phyloP scores from a whole-genome alignment of 2,113 vertebrate genomes.

The Megaceryle torquata region DNA sequence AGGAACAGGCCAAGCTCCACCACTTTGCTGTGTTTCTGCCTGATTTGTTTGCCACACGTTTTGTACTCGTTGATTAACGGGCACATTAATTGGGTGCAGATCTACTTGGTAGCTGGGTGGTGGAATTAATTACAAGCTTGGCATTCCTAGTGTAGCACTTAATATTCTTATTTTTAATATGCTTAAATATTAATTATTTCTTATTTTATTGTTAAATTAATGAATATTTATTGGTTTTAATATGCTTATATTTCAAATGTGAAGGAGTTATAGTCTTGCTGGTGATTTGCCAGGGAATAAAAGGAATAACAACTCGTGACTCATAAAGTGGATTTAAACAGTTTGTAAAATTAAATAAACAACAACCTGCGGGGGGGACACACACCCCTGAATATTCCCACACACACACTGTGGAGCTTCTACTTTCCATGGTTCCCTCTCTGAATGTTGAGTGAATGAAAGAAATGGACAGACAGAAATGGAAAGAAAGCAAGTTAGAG shows the following conservation, averaged over 20 bases:
- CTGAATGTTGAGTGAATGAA: background rate
- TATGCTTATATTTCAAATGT: background rate
- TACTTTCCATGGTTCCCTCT: background rate
- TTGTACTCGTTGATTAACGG: background rate
- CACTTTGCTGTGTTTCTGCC: background rate
- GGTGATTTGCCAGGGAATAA: background rate
- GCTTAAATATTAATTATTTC: too few species aligned
- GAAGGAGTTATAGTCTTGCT: background rate
- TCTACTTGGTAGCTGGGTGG: too few species aligned
- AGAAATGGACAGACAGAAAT: background rate
- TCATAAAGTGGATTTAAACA: background rate
- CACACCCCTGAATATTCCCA: too few species aligned
- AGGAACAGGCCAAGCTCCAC: background rate
- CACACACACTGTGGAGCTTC: background rate
- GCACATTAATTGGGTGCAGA: background rate
- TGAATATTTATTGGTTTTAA: too few species aligned
- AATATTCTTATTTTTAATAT: background rate
- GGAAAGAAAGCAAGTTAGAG: background rate
- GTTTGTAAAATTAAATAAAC: background rate
- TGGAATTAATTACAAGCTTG: background rate
- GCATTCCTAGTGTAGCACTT: background rate
- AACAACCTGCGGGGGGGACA: background rate
- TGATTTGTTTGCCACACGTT: background rate
- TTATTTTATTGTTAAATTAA: too few species aligned
- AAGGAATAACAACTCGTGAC: background rate